A percentile compares a stretch with the other conserved stretches of the same genome.
Evolutionary conservation across 2,113 vertebrate species (phyloP).

Genomic region (Megaceryle torquata): DNA sequence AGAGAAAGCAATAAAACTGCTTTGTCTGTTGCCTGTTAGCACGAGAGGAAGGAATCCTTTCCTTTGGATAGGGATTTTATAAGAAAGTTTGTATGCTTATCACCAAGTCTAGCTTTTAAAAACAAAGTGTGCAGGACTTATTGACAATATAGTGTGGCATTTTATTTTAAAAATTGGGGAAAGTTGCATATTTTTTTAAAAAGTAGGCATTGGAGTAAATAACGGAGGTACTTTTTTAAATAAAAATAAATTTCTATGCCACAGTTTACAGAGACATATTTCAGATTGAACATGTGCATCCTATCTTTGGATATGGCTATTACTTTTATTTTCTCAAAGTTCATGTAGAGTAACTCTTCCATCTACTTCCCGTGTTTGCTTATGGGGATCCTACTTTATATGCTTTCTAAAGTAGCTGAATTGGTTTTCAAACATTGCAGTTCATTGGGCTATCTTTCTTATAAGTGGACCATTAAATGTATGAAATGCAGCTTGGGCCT

Average conservation of each 20-base stretch:
- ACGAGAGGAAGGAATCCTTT: constrained; percentile 33
- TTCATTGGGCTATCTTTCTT: constrained; percentile 2
- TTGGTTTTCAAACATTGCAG: background rate
- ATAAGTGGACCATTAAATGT: background rate
- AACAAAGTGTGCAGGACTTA: constrained; percentile 57
- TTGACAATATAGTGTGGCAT: constrained; percentile 69
- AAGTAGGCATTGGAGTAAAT: constrained; percentile 72
- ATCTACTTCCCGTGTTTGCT: constrained; percentile 52
- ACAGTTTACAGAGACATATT: constrained; percentile 67
- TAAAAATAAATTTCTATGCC: constrained; percentile 55
- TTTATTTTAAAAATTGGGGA: constrained; percentile 73
- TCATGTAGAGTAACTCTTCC: constrained; percentile 47
- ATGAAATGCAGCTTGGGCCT: constrained; percentile 45
- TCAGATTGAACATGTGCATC: constrained; percentile 40
- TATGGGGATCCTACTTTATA: constrained; percentile 36
- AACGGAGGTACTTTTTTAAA: constrained; percentile 73
- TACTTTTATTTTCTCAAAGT: constrained; percentile 55
- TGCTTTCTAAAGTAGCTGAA: constrained; percentile 39
- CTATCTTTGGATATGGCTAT: constrained; percentile 6
- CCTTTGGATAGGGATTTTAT: constrained; percentile 61
- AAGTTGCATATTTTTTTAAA: constrained; percentile 76
- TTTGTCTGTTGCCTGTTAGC: constrained; percentile 67
- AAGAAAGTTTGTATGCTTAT: constrained; percentile 69
- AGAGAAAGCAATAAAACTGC: constrained; percentile 78
- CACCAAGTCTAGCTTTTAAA: constrained; percentile 68